Evolutionary conservation across 2,797 vertebrate species (phyloP).

Genomic region (Linurgus olivaceus): DNA sequence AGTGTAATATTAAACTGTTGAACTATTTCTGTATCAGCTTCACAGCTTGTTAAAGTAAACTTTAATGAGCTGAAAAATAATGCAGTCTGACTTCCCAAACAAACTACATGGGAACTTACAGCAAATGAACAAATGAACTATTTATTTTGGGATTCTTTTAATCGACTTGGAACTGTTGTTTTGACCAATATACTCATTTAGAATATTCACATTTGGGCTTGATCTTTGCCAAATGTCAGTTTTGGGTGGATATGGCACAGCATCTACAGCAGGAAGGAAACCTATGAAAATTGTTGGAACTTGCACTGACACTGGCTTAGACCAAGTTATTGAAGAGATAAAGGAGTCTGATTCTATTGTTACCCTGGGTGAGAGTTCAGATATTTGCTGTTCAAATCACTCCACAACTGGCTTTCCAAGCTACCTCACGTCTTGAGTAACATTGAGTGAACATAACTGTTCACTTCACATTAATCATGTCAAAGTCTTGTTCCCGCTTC

Average conservation of each 20-base stretch:
- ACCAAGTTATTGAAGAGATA: slow-evolving; percentile 79
- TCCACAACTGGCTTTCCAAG: neutral
- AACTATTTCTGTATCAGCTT: slow-evolving; percentile 35
- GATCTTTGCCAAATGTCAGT: slow-evolving; percentile 81
- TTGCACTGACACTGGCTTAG: slow-evolving; percentile 79
- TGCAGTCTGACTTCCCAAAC: slow-evolving; percentile 28
- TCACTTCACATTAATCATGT: neutral
- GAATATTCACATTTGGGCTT: slow-evolving; percentile 61
- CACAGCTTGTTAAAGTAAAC: slow-evolving; percentile 56
- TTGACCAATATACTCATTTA: neutral
- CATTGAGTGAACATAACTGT: neutral
- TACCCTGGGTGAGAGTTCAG: slow-evolving; percentile 71
- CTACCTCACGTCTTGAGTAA: neutral
- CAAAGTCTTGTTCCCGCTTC: neutral
- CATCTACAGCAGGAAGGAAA: slow-evolving; percentile 77
- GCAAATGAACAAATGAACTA: neutral
- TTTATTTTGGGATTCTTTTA: slow-evolving; percentile 37
- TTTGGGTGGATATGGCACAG: slow-evolving; percentile 78
- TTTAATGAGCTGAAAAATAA: slow-evolving; percentile 55
- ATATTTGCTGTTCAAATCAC: neutral
- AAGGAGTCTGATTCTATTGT: slow-evolving; percentile 79
- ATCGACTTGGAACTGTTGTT: neutral
- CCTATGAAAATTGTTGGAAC: slow-evolving; percentile 81
- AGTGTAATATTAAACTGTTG: slow-evolving; percentile 33
- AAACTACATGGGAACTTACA: slow-evolving; percentile 20